Evolutionary conservation across 2,888 invertebrate species (phyloP), one percentile per base, ranked within the genome.

Genomic region (Cerastis leucographa): DNA sequence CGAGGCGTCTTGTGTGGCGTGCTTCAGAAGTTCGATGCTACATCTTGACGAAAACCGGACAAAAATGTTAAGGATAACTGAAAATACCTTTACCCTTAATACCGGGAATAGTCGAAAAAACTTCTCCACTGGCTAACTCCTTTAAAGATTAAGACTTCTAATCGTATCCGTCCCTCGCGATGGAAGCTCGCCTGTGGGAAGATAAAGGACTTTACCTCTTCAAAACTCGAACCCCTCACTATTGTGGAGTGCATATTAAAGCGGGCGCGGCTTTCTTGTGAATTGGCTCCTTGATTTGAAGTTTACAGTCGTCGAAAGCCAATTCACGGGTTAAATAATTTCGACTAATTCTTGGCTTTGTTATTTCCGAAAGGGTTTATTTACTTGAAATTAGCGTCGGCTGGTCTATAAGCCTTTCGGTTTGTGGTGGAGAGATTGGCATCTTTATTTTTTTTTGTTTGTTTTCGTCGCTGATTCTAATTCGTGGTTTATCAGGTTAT

Each of bases 161-260:
- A 95, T 95, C 94, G 93, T 92, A 93, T 93, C 89, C 90, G 91
- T 92, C 93, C 93, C 92, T 93, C 88, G 85, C 90, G 91, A 91
- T 92, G 92, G 88, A 91, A 92, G 90, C 93, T 91, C 90, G 92
- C 89, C 94, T 94, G 95, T 91, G 95, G 95, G 90, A 90, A 95
- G 95, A 96, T 95, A 95, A 95, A 95, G 94, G 94, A 93, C 93
- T 93, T 40, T 93, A 94, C 93, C 94, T 94, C 95, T 94, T 94
- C 92, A 95, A 93, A 95, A 95, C 95, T 95, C 93, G 89, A 92
- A 92, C 94, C 94, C 87, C 54, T 92, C 88, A 91, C 94, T 92
- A 95, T 95, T 95, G 96, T 94, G 93, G 93, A 94, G 93, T 95
- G 95, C 95, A 95, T 96, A 95, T 95, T 95, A 95, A 95, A 94